A percentile compares a stretch with the other conserved stretches of the same genome.
Conservation (phyloP, 1,140 invertebrate genomes). For the Aphelinus atriplicis region DNA sequence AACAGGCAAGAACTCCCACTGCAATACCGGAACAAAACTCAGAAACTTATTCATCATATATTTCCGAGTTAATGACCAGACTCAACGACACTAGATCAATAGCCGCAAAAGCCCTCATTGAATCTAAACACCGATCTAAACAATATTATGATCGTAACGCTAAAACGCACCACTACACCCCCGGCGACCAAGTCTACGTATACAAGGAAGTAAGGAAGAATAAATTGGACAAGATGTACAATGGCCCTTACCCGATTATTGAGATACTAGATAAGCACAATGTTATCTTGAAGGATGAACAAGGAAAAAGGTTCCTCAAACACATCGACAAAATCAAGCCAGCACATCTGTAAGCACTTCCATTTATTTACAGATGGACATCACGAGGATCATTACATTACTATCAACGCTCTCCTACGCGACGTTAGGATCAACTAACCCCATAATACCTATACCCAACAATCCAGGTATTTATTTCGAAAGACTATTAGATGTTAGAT, state of each 20-base stretch:
- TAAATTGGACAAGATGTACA: too few relatives aligned
- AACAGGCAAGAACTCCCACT: constrained; percentile 11
- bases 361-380: not conserved
- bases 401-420: too few relatives aligned
- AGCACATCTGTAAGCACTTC: not conserved
- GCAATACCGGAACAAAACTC: too few relatives aligned
- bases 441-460: not conserved
- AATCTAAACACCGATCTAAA: not conserved
- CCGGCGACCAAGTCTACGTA: too few relatives aligned
- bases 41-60: too few relatives aligned
- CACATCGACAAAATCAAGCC: not conserved
- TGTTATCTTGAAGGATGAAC: not conserved
- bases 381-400: too few relatives aligned
- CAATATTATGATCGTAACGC: not conserved
- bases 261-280: not conserved
- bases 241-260: too few relatives aligned
- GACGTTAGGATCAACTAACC: too few relatives aligned
- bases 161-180: too few relatives aligned
- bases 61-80: not conserved
- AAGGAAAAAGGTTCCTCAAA: not conserved
- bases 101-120: not conserved
- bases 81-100: not conserved
- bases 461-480: not conserved
- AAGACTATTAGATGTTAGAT: not conserved
- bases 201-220: too few relatives aligned